phyloP scores from a whole-genome alignment of 2,113 vertebrate species.

The Eudyptes chrysolophus region DNA sequence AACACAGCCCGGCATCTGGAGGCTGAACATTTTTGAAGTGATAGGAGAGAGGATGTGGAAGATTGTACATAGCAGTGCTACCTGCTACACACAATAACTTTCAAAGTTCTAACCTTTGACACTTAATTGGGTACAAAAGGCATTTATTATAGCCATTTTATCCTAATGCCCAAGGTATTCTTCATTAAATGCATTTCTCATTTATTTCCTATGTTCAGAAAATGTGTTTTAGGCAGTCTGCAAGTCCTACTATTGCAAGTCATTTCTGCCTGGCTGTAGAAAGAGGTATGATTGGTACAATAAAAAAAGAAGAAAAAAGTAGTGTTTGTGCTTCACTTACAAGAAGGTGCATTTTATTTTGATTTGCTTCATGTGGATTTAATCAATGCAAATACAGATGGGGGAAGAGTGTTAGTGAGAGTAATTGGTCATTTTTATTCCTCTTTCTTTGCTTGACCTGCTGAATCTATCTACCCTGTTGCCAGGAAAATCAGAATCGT shows the following conservation, averaged over 20 bases:
- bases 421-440: neutral
- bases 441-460: neutral
- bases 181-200: neutral
- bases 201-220: neutral
- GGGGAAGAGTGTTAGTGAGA: neutral
- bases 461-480: neutral
- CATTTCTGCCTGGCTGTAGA: neutral
- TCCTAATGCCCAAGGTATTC: neutral
- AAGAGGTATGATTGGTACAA: neutral
- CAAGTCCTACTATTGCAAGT: neutral
- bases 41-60: neutral
- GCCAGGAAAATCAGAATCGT: neutral
- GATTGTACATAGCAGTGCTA: neutral
- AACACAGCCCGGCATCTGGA: neutral
- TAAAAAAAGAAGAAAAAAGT: neutral
- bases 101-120: neutral
- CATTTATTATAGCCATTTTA: neutral
- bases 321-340: neutral
- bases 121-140: neutral
- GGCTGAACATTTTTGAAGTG: neutral
- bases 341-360: neutral
- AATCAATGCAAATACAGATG: constrained; percentile 1
- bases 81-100: neutral
- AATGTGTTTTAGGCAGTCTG: neutral
- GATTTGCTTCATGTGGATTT: neutral